Evolutionary conservation across 2,888 invertebrate genomes (phyloP).

Genomic region (Hemithea aestivaria): DNA sequence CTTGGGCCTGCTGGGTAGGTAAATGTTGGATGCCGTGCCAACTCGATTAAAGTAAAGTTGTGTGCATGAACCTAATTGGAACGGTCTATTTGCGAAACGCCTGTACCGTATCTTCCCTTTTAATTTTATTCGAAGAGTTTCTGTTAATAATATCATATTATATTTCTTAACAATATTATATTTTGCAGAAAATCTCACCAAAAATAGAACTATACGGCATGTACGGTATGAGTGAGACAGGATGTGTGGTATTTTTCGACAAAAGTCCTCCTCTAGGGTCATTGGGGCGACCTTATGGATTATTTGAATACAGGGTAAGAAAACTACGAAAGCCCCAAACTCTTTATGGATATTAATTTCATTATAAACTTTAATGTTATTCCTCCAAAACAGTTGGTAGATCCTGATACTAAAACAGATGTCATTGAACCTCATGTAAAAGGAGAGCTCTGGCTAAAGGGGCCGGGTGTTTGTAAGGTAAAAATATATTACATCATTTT

Average conservation of each 20-base stretch:
- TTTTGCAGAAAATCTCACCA: conserved; percentile 37
- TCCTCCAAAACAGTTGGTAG: conserved; percentile 66
- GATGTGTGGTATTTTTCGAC: conserved; percentile 30
- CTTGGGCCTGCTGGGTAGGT: too few species aligned
- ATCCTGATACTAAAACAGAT: conserved; percentile 48
- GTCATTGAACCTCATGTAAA: conserved; percentile 46
- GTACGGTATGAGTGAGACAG: conserved; percentile 52
- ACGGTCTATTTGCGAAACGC: too few species aligned
- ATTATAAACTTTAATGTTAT: too few species aligned
- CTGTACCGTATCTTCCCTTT: too few species aligned
- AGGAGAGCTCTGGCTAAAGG: conserved; percentile 67
- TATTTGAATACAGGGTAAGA: conserved; percentile 43
- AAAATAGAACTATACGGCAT: conserved; percentile 29
- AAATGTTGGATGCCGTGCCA: too few species aligned
- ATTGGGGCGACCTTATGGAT: conserved; percentile 35
- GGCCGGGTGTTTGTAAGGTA: conserved; percentile 48
- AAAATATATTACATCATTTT: too few species aligned
- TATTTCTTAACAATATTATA: not conserved
- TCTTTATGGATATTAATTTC: too few species aligned
- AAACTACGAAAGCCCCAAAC: too few species aligned
- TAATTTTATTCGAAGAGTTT: too few species aligned
- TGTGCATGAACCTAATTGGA: too few species aligned
- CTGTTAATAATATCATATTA: too few species aligned
- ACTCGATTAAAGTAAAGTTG: too few species aligned
- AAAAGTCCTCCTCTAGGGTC: conserved; percentile 26